Evolutionary conservation across 2,888 invertebrate genomes (phyloP), one percentile per base, ranked within the genome.

Genomic region (Chaetogeoica ovagalla): DNA sequence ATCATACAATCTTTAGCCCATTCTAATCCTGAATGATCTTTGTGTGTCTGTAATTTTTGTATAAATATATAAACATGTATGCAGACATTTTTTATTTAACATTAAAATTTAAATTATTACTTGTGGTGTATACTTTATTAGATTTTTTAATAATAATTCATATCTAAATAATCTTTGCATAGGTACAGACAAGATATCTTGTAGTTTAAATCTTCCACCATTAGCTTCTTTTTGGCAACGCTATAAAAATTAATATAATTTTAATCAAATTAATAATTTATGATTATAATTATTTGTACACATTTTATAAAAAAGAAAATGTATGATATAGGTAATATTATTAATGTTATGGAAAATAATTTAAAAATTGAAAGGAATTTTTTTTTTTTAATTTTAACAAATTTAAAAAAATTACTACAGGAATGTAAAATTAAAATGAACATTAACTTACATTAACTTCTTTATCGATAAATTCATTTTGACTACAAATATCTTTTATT

Each of bases 151-250:
- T 72, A 99, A 88, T 81, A 99, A 89, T 87, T 98, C 98, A 87
- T 99, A 99, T 86, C 98, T 99, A 83, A 99, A 90, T 84, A 99
- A 94, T 86, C 99, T 89, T 87, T 99, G 99, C 96, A 99, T 97
- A 65, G 99, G 99, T 83, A 99, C 97, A 37, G 97, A 95, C 69
- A 99, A 88, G 83, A 99, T 93, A 87, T 99, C 99, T 71, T 97
- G 90, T 84, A 99, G 88, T 87, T 96, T 95, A 86, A 98, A 96
- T 86, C 95, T 93, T 19, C 96, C 96, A 84, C 96, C 94, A 87
- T 97, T 97, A 85, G 96, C 96, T 85, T 94, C 93, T 85, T 93
- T 92, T 87, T 98, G 97, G 86, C 95, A 96, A 88, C 93, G 93
- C 95, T 96, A 87, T 23, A 89, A 87, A 82, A 82, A 81, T 82